Evolutionary conservation across 1,140 invertebrate species (phyloP), one percentile per base, ranked within the genome.

Genomic region (Forficula auricularia): DNA sequence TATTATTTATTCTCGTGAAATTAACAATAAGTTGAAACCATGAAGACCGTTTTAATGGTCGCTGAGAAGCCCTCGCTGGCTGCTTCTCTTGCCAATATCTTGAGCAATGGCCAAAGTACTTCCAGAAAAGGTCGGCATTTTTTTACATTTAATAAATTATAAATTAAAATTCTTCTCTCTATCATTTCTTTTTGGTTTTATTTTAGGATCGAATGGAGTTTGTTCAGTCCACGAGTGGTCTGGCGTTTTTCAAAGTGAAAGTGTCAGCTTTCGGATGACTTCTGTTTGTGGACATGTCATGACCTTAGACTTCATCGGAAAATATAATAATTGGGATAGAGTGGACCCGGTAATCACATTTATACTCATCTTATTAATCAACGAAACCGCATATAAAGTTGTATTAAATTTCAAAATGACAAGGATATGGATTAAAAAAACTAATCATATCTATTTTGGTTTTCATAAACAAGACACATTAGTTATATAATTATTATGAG

Each of bases 61-160:
- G 95, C 96, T 49, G 96, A 99, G 62, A 99, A 99, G 75, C 96
- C 95, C 7, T 96, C 92, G 37, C 61, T 99, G 58, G 95, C 96
- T 14, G 79, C 84, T 56, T 90, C 91, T 20, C 70, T 99, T 20
- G 89, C 95, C 1, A 83, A 79, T 58, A 95, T 98, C 54, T 69
- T 99, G 42, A 96, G 91, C 47, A 85, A 89, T 65, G 82, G 82
- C 38, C 77, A 78, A 56, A 74, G 75, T 58, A 74, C 64, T 9
- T 71, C 77, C 0, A 73, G 83, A 57, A 96, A 96, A 80, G 89
- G 91, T 85, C n/a, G n/a, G n/a, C n/a, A 50, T 48, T 43, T 47
- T 43, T 12, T 46, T 49, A 10, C 43, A 50, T 40, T 44, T 50
- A 27, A 18, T 14, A 8, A 40, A 27, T 4, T 31, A 15, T 19